Evolutionary conservation across 2,888 invertebrate species (phyloP).

Genomic region (Nomada fucata): DNA sequence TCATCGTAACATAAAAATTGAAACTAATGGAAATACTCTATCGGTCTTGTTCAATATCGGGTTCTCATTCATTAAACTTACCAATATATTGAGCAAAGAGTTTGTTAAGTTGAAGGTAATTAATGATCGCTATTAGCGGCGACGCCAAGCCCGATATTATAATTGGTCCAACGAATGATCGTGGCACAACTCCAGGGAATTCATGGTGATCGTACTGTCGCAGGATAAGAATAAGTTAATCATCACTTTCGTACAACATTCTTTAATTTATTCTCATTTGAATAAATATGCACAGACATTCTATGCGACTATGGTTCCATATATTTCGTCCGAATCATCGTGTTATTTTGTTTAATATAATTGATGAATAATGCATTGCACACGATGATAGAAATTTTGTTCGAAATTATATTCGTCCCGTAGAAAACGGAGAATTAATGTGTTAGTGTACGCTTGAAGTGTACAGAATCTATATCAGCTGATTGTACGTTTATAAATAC

Average conservation of each 20-base stretch:
- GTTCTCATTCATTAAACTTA: conserved; percentile 84
- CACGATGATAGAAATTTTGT: background rate
- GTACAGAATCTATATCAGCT: conserved; percentile 69
- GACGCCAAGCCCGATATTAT: conserved; percentile 91
- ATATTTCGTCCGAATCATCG: background rate
- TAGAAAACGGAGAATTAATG: conserved; percentile 10
- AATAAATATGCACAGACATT: background rate
- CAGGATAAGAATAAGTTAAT: conserved; percentile 44
- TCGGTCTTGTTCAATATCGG: background rate
- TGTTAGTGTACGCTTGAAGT: conserved; percentile 32
- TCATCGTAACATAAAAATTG: conserved; percentile 16
- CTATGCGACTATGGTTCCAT: background rate
- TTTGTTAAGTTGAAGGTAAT: conserved; percentile 90
- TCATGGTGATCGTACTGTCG: conserved; percentile 98
- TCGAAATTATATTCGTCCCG: background rate
- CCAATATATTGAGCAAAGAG: conserved; percentile 95
- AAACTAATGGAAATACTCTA: background rate
- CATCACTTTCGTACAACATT: background rate
- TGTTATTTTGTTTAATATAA: background rate
- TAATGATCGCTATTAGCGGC: conserved; percentile 90
- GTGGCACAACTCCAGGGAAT: conserved; percentile 98
- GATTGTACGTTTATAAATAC: conserved; percentile 78
- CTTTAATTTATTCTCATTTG: background rate
- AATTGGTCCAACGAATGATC: conserved; percentile 97
- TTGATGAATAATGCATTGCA: background rate